Evolutionary conservation across 2,888 invertebrate species (phyloP).

Genomic region (Aelia acuminata): DNA sequence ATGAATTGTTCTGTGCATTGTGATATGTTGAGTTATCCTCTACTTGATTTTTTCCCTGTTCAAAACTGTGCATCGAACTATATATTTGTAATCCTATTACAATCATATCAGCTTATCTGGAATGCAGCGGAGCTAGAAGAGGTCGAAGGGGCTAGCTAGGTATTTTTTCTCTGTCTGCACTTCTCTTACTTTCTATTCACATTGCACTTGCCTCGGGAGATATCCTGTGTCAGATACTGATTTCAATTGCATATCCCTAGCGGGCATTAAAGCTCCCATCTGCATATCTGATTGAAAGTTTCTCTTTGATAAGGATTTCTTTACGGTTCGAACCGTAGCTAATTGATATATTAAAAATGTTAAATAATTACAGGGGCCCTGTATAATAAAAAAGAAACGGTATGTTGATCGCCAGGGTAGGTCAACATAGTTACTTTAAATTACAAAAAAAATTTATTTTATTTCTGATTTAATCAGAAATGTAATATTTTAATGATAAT

Average conservation of each 20-base stretch:
- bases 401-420: background rate
- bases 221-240: background rate
- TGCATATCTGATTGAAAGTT: constrained; percentile 16
- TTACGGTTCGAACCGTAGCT: background rate
- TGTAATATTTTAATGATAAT: too few relatives aligned
- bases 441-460: too few relatives aligned
- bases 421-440: too few relatives aligned
- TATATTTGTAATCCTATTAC: background rate
- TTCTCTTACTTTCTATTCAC: constrained; percentile 10
- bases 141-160: background rate
- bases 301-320: background rate
- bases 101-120: background rate
- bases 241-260: background rate
- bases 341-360: background rate
- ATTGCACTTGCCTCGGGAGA: background rate
- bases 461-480: too few relatives aligned
- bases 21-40: background rate
- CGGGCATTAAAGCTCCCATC: background rate
- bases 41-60: background rate
- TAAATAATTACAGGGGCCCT: background rate
- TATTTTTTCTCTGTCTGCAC: background rate
- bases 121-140: background rate
- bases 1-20: background rate
- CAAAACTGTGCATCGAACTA: background rate
- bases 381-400: background rate